A percentile compares a stretch with the other conserved stretches of the same genome.
phyloP scores from a whole-genome alignment of 2,888 invertebrate genomes.

The Bedellia somnulentella region DNA sequence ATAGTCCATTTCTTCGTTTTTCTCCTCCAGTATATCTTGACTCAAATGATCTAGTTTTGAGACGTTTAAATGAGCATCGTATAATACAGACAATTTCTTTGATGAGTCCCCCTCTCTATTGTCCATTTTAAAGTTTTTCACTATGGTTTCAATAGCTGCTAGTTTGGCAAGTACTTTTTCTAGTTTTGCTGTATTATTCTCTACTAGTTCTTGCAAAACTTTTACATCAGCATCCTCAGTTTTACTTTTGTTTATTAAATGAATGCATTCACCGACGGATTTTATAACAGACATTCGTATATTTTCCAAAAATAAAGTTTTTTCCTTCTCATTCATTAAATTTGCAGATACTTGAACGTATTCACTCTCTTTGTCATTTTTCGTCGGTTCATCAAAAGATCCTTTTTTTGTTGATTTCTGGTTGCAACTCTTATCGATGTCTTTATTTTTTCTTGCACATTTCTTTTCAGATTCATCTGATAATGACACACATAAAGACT shows the following conservation, averaged over 20 bases:
- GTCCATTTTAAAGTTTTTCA: too few species aligned
- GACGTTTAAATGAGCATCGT: too few species aligned
- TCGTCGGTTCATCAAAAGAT: too few species aligned
- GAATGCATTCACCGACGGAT: conserved; percentile 29
- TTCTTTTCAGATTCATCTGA: conserved; percentile 35
- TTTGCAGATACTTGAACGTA: too few species aligned
- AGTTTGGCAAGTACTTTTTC: conserved; percentile 29
- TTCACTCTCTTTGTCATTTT: too few species aligned
- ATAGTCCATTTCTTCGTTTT: conserved; percentile 12
- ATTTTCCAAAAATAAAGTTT: conserved; percentile 27
- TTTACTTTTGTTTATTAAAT: conserved; percentile 19
- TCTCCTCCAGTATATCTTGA: conserved; percentile 21
- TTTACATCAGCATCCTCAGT: conserved; percentile 16
- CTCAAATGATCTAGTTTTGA: conserved; percentile 32
- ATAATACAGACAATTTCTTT: too few species aligned
- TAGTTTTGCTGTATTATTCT: conserved; percentile 23
- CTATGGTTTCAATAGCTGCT: conserved; percentile 27
- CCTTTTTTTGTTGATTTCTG: too few species aligned
- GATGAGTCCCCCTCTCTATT: too few species aligned
- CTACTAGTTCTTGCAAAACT: conserved; percentile 20
- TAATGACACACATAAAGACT: conserved; percentile 29
- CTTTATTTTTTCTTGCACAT: conserved; percentile 17
- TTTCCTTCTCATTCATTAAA: conserved; percentile 41
- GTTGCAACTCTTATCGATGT: too few species aligned
- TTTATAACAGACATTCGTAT: conserved; percentile 31